Evolutionary conservation across 2,888 invertebrate species (phyloP), one percentile per base, ranked within the genome.

Genomic region (Chrysolina haemoptera): DNA sequence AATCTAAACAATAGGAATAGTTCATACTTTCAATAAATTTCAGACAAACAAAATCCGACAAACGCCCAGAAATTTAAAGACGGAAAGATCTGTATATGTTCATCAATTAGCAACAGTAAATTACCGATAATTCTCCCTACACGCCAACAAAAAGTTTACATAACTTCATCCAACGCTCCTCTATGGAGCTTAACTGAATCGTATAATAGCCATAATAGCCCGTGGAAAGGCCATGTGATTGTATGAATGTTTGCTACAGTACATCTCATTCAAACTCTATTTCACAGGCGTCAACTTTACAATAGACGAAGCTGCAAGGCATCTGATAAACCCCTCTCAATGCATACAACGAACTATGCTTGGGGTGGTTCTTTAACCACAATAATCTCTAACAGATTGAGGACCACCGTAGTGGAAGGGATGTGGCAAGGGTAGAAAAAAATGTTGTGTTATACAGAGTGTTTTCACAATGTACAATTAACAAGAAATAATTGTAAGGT

Each of bases 251-350:
- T 79, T 79, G 81, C 82, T 77, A 79, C 79, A 82, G 79, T 80
- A 79, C 79, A 81, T 80, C 82, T 79, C 77, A 81, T 82, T 82
- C 79, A 82, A 71, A 73, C 69, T 80, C 80, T 81, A 85, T 85
- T 85, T 85, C 84, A 84, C 85, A 85, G 85, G 85, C 85, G 85
- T 85, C 83, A 84, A 79, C 75, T 78, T 76, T 76, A 85, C 83
- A 85, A 85, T 81, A 80, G 81, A 65, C 76, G 74, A 79, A 78
- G 81, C 82, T 83, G 81, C 80, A 78, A 82, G 82, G 83, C 82
- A 82, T 80, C 76, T 81, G 83, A 83, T 84, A 84, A 85, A 77
- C 40, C 80, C 81, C 81, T 78, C 81, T 62, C 62, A 41, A 67
- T 59, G 22, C 59, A 9, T 22, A 65, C 43, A 65, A 65, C 46